phyloP scores from a whole-genome alignment of 1,140 invertebrate genomes.

The Trachelipus rathkii region DNA sequence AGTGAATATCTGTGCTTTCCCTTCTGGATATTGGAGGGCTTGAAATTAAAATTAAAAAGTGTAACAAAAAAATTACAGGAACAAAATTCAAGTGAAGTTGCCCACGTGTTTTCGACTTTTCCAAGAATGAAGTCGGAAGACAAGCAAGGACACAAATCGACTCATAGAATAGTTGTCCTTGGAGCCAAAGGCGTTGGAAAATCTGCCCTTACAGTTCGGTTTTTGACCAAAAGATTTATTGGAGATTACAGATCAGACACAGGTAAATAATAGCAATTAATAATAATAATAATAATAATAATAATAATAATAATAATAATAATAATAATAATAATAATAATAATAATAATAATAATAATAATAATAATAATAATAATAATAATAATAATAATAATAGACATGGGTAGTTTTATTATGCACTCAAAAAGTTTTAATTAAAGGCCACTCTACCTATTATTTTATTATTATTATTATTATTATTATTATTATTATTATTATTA shows the following conservation, averaged over 20 bases:
- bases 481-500: too few species aligned
- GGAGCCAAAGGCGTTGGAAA: conserved; percentile 37
- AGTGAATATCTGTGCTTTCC: conserved; percentile 36
- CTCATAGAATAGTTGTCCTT: conserved; percentile 30
- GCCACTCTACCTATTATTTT: too few species aligned
- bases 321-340: too few species aligned
- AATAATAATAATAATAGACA: too few species aligned
- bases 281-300: too few species aligned
- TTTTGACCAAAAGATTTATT: conserved; percentile 69
- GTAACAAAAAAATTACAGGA: conserved; percentile 26
- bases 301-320: too few species aligned
- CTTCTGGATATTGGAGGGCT: conserved; percentile 42
- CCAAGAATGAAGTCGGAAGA: conserved; percentile 14
- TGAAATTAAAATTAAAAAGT: conserved; percentile 39
- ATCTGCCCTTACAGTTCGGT: conserved; percentile 69
- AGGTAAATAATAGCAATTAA: conserved; percentile 58
- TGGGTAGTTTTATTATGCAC: too few species aligned
- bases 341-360: too few species aligned
- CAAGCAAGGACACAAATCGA: conserved; percentile 16
- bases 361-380: too few species aligned
- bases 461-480: too few species aligned
- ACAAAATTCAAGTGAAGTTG: conserved; percentile 16
- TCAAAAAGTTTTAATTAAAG: too few species aligned
- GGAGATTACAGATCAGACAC: conserved; percentile 76
- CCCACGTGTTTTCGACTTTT: not conserved